Evolutionary conservation across 2,888 invertebrate species (phyloP).

Genomic region (Pegoplata infirma): DNA sequence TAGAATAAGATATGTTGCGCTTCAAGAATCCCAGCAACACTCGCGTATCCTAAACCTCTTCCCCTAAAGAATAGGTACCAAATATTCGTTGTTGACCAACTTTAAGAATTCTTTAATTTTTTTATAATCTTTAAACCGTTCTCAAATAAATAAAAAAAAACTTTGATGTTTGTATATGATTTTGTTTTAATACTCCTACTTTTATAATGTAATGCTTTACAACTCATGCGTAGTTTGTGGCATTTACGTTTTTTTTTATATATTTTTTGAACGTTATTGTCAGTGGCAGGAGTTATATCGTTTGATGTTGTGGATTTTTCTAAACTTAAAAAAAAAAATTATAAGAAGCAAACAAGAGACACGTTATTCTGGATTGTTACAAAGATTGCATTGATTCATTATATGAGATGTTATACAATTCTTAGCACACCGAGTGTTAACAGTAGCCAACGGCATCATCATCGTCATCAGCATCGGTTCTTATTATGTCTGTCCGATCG

Average conservation of each 20-base stretch:
- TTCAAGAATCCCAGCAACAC: too few relatives aligned
- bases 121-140: conserved; percentile 38
- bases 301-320: neutral
- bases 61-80: too few relatives aligned
- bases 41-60: too few relatives aligned
- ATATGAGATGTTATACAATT: conserved; percentile 60
- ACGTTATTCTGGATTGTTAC: conserved; percentile 57
- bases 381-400: conserved; percentile 63
- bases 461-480: conserved; percentile 30
- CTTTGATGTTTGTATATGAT: conserved; percentile 29
- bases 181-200: conserved; percentile 52
- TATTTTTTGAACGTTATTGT: neutral
- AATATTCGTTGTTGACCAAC: neutral
- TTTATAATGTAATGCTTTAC: conserved; percentile 46
- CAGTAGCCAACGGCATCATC: conserved; percentile 63
- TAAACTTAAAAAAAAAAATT: too few relatives aligned
- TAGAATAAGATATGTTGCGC: too few relatives aligned
- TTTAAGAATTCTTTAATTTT: conserved; percentile 4
- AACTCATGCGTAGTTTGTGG: conserved; percentile 56
- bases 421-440: conserved; percentile 68
- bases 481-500: conserved; percentile 32
- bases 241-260: conserved; percentile 25
- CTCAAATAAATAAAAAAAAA: conserved; percentile 40
- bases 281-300: neutral
- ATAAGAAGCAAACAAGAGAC: conserved; percentile 38